These are phyloP conservation scores for Drosophila setosimentum DNA, from an alignment of 2,888 invertebrate species.

Conservation along the genomic window DNA sequence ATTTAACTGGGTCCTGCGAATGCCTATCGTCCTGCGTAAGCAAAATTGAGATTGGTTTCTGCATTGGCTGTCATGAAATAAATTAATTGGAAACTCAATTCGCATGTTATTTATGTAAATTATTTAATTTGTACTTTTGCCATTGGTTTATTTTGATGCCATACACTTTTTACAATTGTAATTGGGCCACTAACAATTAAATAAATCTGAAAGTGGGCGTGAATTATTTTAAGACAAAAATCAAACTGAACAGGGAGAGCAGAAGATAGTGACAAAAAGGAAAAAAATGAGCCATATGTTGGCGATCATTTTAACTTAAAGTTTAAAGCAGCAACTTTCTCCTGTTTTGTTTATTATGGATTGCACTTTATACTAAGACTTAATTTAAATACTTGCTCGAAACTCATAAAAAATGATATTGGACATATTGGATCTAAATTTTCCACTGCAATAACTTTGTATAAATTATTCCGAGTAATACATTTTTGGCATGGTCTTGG, in stretches of 20 bases:
- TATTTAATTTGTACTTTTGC: slow-evolving; percentile 24
- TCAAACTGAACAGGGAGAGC: background rate
- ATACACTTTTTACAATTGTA: background rate
- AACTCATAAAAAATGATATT: background rate
- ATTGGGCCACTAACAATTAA: background rate
- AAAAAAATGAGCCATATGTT: no score
- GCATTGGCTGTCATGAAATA: slow-evolving; percentile 59
- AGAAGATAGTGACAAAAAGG: background rate
- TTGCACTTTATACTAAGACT: background rate
- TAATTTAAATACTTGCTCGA: background rate
- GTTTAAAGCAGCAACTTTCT: background rate
- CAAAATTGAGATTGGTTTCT: slow-evolving; percentile 52
- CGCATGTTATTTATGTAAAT: slow-evolving; percentile 55
- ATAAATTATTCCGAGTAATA: background rate
- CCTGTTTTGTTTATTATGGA: background rate
- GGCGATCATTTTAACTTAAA: background rate
- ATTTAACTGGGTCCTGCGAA: slow-evolving; percentile 24
- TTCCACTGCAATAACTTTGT: no score
- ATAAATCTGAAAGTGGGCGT: background rate
- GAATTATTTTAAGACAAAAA: background rate
- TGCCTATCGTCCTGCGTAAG: slow-evolving; percentile 46
- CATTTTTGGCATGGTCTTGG: background rate
- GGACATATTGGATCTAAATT: background rate
- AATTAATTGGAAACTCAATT: slow-evolving; percentile 74
- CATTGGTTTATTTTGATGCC: background rate